These are phyloP conservation scores for Clusia tigrina DNA, from an alignment of 2,888 invertebrate species.

Conservation along the genomic window DNA sequence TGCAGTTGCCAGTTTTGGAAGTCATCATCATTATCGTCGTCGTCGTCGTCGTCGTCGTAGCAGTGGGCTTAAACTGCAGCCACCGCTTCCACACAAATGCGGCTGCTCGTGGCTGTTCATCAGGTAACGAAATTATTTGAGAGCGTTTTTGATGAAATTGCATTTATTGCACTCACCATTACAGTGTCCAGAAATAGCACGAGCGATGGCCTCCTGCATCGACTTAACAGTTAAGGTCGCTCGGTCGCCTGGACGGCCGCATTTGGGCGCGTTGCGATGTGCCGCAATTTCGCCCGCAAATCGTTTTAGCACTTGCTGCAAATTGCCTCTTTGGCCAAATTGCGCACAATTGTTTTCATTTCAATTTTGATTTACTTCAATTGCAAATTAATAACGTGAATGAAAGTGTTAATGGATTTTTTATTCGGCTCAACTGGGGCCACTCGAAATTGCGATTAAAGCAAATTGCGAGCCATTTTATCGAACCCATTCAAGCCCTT, in stretches of 20 bases:
- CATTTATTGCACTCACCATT: no score
- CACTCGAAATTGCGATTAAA: no score
- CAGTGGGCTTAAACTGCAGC: constrained; percentile 16
- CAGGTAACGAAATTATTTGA: no score
- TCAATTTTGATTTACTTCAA: not conserved
- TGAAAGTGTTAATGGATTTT: constrained; percentile 18
- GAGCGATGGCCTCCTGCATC: not conserved
- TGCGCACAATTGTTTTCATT: constrained; percentile 5
- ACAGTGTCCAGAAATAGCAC: not conserved
- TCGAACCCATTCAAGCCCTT: no score
- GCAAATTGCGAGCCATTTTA: no score
- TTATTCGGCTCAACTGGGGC: not conserved
- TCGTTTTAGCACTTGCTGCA: constrained; percentile 20
- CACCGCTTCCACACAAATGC: no score
- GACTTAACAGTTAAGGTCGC: constrained; percentile 11
- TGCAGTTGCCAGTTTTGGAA: not conserved
- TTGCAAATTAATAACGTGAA: not conserved
- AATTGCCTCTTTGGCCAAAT: not conserved
- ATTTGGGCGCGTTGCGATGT: constrained; percentile 20
- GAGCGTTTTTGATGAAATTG: no score
- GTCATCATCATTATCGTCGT: constrained; percentile 5
- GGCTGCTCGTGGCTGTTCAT: no score
- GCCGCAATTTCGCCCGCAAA: constrained; percentile 19
- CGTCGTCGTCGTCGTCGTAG: constrained; percentile 13
- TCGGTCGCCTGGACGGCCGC: no score